Percentiles rank a stretch among this genome's conserved stretches.
Evolutionary conservation across 2,888 invertebrate species (phyloP).

Genomic region (Ophion ventricosus): DNA sequence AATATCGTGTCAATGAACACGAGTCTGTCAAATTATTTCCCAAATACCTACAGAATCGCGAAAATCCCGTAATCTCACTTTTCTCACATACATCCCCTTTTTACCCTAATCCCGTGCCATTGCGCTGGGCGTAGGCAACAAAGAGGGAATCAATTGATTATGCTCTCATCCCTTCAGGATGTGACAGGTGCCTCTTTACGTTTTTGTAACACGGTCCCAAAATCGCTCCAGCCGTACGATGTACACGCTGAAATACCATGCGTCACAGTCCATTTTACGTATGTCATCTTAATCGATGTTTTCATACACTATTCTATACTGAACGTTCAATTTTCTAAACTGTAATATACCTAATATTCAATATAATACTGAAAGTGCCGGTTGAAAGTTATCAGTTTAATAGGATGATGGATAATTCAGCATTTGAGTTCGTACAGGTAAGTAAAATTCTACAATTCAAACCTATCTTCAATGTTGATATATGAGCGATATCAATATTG

Average conservation of each 20-base stretch:
- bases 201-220: background rate
- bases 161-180: too few relatives aligned
- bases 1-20: too few relatives aligned
- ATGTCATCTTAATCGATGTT: background rate
- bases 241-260: background rate
- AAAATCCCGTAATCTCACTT: too few relatives aligned
- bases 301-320: background rate
- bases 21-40: too few relatives aligned
- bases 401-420: background rate
- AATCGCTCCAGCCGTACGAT: background rate
- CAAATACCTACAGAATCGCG: too few relatives aligned
- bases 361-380: background rate
- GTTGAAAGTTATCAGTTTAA: background rate
- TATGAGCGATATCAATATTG: too few relatives aligned
- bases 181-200: background rate
- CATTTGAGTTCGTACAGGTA: constrained; percentile 6
- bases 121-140: too few relatives aligned
- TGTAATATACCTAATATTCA: background rate
- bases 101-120: too few relatives aligned
- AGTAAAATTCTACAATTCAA: background rate
- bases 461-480: too few relatives aligned
- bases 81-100: too few relatives aligned
- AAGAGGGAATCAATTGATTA: too few relatives aligned
- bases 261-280: background rate
- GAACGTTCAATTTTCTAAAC: background rate